Evolutionary conservation across 2,113 vertebrate species (phyloP).

Genomic region (Calcarius ornatus): DNA sequence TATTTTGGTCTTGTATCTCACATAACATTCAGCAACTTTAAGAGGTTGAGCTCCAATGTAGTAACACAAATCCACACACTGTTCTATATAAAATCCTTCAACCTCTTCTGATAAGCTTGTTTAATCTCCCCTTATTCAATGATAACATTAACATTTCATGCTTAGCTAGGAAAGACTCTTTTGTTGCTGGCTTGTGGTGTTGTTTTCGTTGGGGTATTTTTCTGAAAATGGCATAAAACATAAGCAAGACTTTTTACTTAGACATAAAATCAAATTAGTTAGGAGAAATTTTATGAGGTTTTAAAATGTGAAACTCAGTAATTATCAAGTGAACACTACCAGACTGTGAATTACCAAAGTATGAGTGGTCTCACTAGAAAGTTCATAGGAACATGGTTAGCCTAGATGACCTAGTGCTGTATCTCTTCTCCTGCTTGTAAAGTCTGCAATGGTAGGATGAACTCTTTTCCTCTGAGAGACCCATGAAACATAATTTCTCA

Average conservation of each 20-base stretch:
- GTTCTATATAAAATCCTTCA: not conserved
- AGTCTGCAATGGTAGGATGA: rapidly evolving
- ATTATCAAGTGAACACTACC: not conserved
- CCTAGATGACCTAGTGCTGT: not conserved
- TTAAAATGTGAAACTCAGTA: not conserved
- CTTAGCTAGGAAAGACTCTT: not conserved
- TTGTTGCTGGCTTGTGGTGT: not conserved
- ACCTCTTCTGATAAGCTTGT: not conserved
- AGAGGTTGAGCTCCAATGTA: not conserved
- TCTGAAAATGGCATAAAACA: not conserved
- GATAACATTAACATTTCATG: not conserved
- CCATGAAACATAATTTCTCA: not conserved
- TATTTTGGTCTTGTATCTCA: not conserved
- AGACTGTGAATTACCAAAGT: not conserved
- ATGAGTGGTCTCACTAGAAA: not conserved
- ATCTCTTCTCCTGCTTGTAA: not conserved
- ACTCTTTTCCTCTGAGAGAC: not conserved
- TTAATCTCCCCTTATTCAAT: not conserved
- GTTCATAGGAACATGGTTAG: not conserved
- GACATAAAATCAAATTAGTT: not conserved
- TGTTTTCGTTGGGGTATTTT: not conserved
- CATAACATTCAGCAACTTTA: not conserved
- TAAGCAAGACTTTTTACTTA: not conserved
- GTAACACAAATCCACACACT: not conserved
- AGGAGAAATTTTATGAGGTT: not conserved